These are phyloP conservation scores for Ophiothrix spiculata DNA, from an alignment of 35 echinoderm and acorn worm species.

Conservation along the genomic window DNA sequence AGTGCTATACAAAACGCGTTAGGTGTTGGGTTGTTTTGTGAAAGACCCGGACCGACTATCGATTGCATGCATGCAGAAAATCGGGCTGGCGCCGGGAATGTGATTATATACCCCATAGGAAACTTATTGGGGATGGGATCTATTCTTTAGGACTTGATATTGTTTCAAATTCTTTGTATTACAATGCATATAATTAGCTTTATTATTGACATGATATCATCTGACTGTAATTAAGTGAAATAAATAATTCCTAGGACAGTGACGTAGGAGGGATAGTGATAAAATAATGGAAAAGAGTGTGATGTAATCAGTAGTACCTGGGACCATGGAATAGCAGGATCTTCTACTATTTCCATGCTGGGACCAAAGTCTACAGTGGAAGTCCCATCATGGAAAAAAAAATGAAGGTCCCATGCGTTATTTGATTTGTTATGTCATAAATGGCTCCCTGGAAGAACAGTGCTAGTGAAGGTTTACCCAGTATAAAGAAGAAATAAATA, in stretches of 20 bases:
- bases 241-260: no score
- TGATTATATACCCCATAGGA: background rate
- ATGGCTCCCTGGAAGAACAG: background rate
- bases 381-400: no score
- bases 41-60: slow-evolving; percentile 61
- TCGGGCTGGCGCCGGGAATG: slow-evolving; percentile 74
- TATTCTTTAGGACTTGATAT: background rate
- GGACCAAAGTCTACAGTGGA: no score
- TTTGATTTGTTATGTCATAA: background rate
- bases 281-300: no score
- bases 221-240: no score
- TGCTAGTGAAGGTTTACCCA: background rate
- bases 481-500: background rate
- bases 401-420: no score
- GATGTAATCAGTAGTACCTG: no score
- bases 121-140: background rate
- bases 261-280: no score
- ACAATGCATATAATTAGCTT: background rate
- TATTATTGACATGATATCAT: no score
- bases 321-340: no score
- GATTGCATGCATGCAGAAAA: slow-evolving; percentile 59
- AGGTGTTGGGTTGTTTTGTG: slow-evolving; percentile 97
- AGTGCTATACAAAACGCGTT: slow-evolving; percentile 85
- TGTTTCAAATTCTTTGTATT: background rate
- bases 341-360: no score